Evolutionary conservation across 2,888 invertebrate genomes (phyloP).

Genomic region (Linyphia triangularis): DNA sequence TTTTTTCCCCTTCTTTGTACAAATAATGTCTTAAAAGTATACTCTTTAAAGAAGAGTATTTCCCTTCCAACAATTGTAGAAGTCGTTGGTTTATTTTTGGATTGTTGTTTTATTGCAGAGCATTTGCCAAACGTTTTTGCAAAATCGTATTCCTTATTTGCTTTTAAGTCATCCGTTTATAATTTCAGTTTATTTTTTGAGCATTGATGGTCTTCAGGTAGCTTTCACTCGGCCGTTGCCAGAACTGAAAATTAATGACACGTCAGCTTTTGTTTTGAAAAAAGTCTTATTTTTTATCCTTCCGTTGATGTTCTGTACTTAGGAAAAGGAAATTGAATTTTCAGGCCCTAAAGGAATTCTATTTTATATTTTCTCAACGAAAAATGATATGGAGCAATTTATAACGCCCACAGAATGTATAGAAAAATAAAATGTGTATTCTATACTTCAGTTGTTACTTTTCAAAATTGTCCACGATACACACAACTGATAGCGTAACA

Average conservation of each 20-base stretch:
- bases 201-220: not conserved
- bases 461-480: not conserved
- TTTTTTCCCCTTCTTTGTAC: not conserved
- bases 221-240: conserved; percentile 16
- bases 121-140: not conserved
- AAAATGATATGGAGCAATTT: conserved; percentile 64
- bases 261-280: conserved; percentile 56
- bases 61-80: not conserved
- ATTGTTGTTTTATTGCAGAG: no score
- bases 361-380: conserved; percentile 57
- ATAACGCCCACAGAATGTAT: conserved; percentile 15
- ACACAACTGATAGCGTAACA: not conserved
- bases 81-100: not conserved
- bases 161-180: conserved; percentile 29
- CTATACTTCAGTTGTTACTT: conserved; percentile 8
- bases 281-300: conserved; percentile 1
- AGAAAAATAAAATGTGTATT: not conserved
- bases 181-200: not conserved
- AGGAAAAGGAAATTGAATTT: conserved; percentile 67
- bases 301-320: conserved; percentile 47
- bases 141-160: not conserved
- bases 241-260: conserved; percentile 60
- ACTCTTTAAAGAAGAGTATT: not conserved
- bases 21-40: not conserved
- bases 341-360: conserved; percentile 62